A percentile compares a stretch with the other conserved stretches of the same genome.
phyloP scores from a whole-genome alignment of 2,888 invertebrate genomes.

The Chrysodeixis includens region DNA sequence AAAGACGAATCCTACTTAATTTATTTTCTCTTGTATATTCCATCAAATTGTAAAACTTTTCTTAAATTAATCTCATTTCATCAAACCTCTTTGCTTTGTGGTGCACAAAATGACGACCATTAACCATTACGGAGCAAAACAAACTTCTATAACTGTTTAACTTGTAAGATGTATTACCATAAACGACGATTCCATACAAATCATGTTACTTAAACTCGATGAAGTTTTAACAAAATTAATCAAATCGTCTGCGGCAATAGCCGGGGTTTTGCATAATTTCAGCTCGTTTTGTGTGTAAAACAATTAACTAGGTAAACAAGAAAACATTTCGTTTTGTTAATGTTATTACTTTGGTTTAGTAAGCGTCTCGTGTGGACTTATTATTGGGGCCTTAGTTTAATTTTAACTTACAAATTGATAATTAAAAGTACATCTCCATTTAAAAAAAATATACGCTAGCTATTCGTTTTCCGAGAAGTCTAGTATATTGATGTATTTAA shows the following conservation, averaged over 20 bases:
- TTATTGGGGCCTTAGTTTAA: not conserved
- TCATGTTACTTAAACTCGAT: conserved; percentile 39
- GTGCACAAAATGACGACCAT: not conserved
- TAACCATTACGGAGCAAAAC: not conserved
- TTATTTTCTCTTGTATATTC: too few relatives aligned
- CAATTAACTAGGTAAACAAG: conserved; percentile 54
- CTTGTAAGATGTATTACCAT: conserved; percentile 7
- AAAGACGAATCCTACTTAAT: too few relatives aligned
- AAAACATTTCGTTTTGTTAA: conserved; percentile 49
- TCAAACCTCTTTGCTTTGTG: not conserved
- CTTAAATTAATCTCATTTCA: not conserved
- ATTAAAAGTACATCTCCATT: too few relatives aligned
- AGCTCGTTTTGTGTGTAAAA: conserved; percentile 59
- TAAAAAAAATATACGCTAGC: too few relatives aligned
- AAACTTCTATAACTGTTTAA: not conserved
- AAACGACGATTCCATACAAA: conserved; percentile 25
- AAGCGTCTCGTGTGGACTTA: not conserved
- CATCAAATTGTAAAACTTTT: not conserved
- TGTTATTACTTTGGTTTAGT: not conserved
- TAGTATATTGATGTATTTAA: too few relatives aligned
- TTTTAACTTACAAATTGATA: not conserved
- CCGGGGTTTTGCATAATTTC: conserved; percentile 63
- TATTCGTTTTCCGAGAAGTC: too few relatives aligned
- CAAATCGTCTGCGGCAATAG: conserved; percentile 55
- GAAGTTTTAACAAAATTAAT: conserved; percentile 55